Percentiles rank a stretch among this genome's conserved stretches.
phyloP scores from a whole-genome alignment of 2,797 vertebrate species.

The Pterois miles region DNA sequence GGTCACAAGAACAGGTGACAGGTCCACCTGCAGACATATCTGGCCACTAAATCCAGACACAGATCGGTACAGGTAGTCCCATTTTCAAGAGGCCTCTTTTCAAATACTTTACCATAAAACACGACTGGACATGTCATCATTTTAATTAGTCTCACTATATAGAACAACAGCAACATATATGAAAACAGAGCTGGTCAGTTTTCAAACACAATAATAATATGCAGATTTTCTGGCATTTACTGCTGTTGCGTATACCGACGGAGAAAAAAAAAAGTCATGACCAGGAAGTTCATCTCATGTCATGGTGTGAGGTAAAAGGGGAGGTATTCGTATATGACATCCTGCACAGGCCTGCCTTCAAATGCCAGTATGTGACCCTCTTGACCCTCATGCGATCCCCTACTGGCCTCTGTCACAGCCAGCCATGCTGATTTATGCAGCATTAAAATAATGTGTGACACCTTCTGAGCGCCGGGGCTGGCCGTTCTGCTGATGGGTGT shows the following conservation, averaged over 20 bases:
- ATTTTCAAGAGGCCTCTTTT: constrained; percentile 4
- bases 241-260: background rate
- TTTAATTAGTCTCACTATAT: constrained; percentile 3
- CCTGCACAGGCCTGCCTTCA: constrained; percentile 63
- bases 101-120: constrained; percentile 5
- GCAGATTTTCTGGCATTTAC: background rate
- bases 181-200: background rate
- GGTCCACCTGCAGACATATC: constrained; percentile 7
- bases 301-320: constrained; percentile 34
- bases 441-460: constrained; percentile 68
- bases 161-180: constrained; percentile 9
- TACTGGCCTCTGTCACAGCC: constrained; percentile 48
- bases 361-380: constrained; percentile 55
- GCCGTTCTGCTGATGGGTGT: constrained; percentile 38
- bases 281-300: constrained; percentile 52
- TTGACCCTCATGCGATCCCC: constrained; percentile 57
- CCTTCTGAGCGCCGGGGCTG: constrained; percentile 15
- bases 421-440: constrained; percentile 62
- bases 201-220: background rate
- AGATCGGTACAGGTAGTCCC: background rate
- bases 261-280: constrained; percentile 1
- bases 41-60: background rate
- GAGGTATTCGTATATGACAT: constrained; percentile 51
- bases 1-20: constrained; percentile 48
- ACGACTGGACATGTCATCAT: constrained; percentile 9